These are phyloP conservation scores for Clarias fuscus DNA, from an alignment of 2,797 vertebrate genomes.

Conservation along the genomic window DNA sequence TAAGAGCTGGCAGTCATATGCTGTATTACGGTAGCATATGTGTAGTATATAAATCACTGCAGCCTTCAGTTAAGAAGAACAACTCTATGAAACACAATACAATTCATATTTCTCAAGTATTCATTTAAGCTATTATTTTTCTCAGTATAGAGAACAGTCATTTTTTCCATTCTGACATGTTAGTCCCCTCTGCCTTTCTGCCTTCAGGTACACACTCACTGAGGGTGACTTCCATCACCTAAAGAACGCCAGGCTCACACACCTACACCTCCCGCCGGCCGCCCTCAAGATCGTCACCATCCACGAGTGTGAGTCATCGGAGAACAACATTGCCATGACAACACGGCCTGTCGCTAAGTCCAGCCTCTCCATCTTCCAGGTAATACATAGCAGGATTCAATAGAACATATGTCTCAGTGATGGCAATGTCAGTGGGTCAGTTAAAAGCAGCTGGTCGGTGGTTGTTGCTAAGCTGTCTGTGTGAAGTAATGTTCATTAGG, in stretches of 20 bases:
- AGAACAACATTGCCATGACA: conserved; percentile 84
- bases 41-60: neutral
- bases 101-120: neutral
- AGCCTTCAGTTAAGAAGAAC: neutral
- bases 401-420: conserved; percentile 47
- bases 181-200: neutral
- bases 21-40: conserved; percentile 2
- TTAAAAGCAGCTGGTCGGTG: neutral
- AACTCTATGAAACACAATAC: conserved; percentile 6
- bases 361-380: conserved; percentile 94
- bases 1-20: neutral
- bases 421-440: conserved; percentile 16
- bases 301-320: conserved; percentile 90
- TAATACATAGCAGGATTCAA: conserved; percentile 62
- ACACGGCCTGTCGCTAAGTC: conserved; percentile 80
- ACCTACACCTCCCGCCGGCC: conserved; percentile 85
- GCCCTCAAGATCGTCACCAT: conserved; percentile 94
- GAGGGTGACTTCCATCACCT: conserved; percentile 97
- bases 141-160: neutral
- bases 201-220: conserved; percentile 90
- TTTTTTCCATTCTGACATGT: neutral
- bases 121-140: neutral
- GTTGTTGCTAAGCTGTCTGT: neutral
- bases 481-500: neutral
- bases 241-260: conserved; percentile 93